Base-by-base conservation (phyloP, 2,797 vertebrate genomes). In the Champsocephalus esox region DNA sequence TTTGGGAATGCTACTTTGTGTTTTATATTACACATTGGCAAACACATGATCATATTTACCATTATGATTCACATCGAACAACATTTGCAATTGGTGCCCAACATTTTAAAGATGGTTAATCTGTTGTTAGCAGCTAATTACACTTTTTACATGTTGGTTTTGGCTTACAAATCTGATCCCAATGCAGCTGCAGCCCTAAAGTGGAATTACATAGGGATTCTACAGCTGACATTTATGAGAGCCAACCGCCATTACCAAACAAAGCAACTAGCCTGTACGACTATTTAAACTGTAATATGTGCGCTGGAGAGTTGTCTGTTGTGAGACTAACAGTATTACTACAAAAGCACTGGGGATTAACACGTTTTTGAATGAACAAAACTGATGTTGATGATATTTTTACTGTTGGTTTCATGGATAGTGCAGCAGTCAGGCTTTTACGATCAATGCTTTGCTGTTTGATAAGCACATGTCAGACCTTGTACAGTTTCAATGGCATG, bases 391-490 rank as follows among this genome's bases (percentile, higher is more conserved):
- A 38, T 38, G 34, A 38, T 38, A 38, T 56, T 38, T 71, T 63
- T 54, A 44, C 17, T 0, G 45, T 12, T 58, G 34, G 8, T 67
- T 59, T 75, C 75, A 75, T 63, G 19, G 66, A 51, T 64, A 69
- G 32, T 66, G 28, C 67, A 60, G 46, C 55, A 38, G 64, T 66
- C 51, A 52, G 38, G 8, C 51, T 64, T 56, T 7, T 51, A 57
- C 72, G 64, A 80, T 77, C 61, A 73, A 9, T 58, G 46, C 24
- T 52, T 46, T 43, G 21, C 56, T 70, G 21, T 69, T 75, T 77
- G 66, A 74, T 48, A 13, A 67, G 64, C 54, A 69, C 68, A 64
- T 70, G 13, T 50, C 0, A 3, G 38, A 21, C 19, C 57, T 28
- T 68, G 52, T 51, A 4, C 44, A 48, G 44, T 64, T 44, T 46